phyloP scores from a whole-genome alignment of 2,113 vertebrate species.

The Lophura nycthemera region DNA sequence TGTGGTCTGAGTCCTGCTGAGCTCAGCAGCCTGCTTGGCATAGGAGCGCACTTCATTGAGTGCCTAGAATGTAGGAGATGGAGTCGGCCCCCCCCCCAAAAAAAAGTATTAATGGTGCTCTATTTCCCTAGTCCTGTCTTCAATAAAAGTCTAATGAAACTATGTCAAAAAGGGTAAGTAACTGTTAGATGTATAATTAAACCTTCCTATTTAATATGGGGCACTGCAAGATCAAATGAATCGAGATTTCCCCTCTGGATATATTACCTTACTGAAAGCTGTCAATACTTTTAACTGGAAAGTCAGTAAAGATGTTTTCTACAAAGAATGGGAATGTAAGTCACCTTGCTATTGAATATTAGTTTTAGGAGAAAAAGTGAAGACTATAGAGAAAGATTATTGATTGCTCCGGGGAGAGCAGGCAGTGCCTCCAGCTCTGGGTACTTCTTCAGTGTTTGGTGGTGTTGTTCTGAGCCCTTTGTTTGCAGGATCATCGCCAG shows the following conservation, averaged over 20 bases:
- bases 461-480: neutral
- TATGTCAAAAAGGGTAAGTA: conserved; percentile 55
- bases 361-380: neutral
- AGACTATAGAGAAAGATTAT: neutral
- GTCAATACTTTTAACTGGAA: conserved; percentile 36
- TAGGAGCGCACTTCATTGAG: neutral
- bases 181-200: conserved; percentile 77
- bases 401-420: neutral
- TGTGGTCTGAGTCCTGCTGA: neutral
- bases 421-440: neutral
- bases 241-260: conserved; percentile 62
- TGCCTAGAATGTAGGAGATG: too few species aligned
- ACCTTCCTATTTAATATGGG: conserved; percentile 49
- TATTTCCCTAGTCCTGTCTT: conserved; percentile 37
- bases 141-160: conserved; percentile 73
- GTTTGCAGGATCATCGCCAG: neutral
- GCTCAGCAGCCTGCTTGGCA: neutral
- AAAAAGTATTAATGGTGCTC: neutral
- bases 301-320: conserved; percentile 41
- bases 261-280: conserved; percentile 36
- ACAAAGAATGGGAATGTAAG: conserved; percentile 1
- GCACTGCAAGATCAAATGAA: conserved; percentile 49
- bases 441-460: neutral
- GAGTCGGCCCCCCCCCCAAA: too few species aligned
- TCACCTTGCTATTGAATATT: conserved; percentile 11